Percentiles rank a stretch among this genome's conserved stretches.
Conservation (phyloP, 1,140 invertebrate genomes). For the Apis cerana region DNA sequence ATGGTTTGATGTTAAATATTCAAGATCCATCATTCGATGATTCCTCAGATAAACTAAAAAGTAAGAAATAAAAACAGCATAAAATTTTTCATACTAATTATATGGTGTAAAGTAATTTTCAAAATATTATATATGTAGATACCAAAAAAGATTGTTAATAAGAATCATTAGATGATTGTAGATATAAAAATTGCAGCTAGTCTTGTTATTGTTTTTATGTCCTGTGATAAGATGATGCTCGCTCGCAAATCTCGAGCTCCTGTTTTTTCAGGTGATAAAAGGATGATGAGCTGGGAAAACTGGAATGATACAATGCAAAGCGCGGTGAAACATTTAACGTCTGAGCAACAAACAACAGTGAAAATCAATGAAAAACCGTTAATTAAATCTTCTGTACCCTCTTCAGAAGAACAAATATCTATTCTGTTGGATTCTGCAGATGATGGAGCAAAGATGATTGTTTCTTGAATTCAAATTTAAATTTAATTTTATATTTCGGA, state of each 20-base stretch:
- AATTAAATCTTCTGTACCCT: neutral
- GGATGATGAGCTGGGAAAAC: slow-evolving; percentile 39
- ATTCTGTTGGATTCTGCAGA: slow-evolving; percentile 59
- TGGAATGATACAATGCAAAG: slow-evolving; percentile 56
- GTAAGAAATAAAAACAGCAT: slow-evolving; percentile 85
- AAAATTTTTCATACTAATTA: slow-evolving; percentile 1
- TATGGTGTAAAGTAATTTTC: slow-evolving; percentile 16
- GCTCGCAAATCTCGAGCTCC: slow-evolving; percentile 61
- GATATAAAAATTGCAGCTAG: slow-evolving; percentile 19
- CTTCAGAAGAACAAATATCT: slow-evolving; percentile 38
- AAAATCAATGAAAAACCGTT: slow-evolving; percentile 23
- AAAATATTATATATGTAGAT: slow-evolving; percentile 40
- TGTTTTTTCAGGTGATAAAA: slow-evolving; percentile 64
- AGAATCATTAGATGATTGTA: slow-evolving; percentile 41
- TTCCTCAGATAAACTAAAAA: slow-evolving; percentile 90
- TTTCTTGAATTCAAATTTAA: slow-evolving; percentile 38
- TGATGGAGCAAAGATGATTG: slow-evolving; percentile 59
- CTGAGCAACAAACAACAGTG: slow-evolving; percentile 27
- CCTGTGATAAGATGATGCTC: slow-evolving; percentile 37
- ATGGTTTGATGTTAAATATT: slow-evolving; percentile 98
- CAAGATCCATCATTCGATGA: slow-evolving; percentile 96
- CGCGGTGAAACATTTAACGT: slow-evolving; percentile 44
- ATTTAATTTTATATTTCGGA: slow-evolving; percentile 11
- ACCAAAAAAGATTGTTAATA: slow-evolving; percentile 52
- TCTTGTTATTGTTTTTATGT: slow-evolving; percentile 18